Base-by-base conservation (phyloP, 2,888 invertebrate genomes). In the Apoderus coryli region DNA sequence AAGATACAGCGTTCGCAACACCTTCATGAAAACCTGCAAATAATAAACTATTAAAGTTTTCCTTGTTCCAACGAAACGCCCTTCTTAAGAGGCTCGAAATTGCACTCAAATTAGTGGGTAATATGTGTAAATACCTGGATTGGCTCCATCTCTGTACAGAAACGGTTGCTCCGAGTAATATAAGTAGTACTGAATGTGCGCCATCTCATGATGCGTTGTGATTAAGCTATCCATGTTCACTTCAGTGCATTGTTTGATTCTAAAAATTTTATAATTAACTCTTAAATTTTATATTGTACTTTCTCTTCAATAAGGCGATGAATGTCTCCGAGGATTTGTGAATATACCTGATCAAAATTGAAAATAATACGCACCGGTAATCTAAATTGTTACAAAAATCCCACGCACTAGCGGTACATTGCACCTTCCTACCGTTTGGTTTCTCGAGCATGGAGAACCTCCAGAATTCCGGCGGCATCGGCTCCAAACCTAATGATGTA, bases 401-500 rank as follows among this genome's bases (percentile, higher is more conserved):
- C 85, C 85, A 86, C 2, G 86, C 78, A 35, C 78, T 78, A 1
- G 79, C 69, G 1, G 74, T 75, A 45, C 80, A 81, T 42, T 76
- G 76, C 0, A 72, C 73, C 52, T 66, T 75, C 36, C 76, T 64
- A 41, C 77, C 76, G 9, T 66, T 55, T 0, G 88, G 85, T 34
- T 76, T 69, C 40, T 75, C 74, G 15, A 89, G 61, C 67, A 88
- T 67, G 0, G 86, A 86, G 14, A 73, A 69, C 22, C 76, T 67
- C 84, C 88, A 88, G 61, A 88, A 89, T 56, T 80, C 76, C 0
- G 77, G 74, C 0, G 84, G 76, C 62, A 80, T 80, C 0, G 78
- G 72, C 47, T 76, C 75, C 47, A 89, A 60, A 0, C 84, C 84
- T 52, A 85, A 61, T 0, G 81, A 81, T 0, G 76, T 76, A 52